Evolutionary conservation across 37 sponge, comb jelly and placozoan species (phyloP).

Genomic region (Ianthella basta): DNA sequence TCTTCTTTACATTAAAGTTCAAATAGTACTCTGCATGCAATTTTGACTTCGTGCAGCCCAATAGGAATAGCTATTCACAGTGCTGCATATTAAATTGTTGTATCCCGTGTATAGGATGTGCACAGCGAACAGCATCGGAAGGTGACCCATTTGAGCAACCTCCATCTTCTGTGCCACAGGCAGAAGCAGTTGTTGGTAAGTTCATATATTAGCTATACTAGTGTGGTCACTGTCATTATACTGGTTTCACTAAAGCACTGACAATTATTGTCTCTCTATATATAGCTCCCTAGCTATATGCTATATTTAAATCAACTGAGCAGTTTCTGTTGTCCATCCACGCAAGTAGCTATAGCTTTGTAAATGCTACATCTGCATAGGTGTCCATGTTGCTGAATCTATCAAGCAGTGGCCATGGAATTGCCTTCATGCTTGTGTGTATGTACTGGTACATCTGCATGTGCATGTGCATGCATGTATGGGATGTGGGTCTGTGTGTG

Average conservation of each 20-base stretch:
- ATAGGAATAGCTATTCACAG: neutral
- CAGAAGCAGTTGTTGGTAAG: no score
- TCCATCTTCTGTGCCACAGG: neutral
- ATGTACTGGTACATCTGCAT: no score
- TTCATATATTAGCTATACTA: neutral
- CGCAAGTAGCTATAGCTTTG: neutral
- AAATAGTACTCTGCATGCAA: no score
- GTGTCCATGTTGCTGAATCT: neutral
- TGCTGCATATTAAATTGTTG: neutral
- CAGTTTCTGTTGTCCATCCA: neutral
- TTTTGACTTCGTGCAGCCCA: no score
- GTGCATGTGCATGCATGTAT: neutral
- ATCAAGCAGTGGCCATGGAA: neutral
- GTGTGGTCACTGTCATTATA: neutral
- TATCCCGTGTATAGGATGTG: slow-evolving; percentile 1
- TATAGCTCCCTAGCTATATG: slow-evolving; percentile 1
- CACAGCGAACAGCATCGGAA: neutral
- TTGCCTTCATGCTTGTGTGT: neutral
- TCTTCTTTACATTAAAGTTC: no score
- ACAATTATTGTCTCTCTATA: neutral
- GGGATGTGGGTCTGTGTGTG: neutral
- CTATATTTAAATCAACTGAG: neutral
- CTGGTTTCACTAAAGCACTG: neutral
- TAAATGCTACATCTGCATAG: neutral
- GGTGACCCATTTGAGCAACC: neutral